Evolutionary conservation across 1,140 invertebrate species (phyloP), one percentile per base, ranked within the genome.

Genomic region (Euura lappo): DNA sequence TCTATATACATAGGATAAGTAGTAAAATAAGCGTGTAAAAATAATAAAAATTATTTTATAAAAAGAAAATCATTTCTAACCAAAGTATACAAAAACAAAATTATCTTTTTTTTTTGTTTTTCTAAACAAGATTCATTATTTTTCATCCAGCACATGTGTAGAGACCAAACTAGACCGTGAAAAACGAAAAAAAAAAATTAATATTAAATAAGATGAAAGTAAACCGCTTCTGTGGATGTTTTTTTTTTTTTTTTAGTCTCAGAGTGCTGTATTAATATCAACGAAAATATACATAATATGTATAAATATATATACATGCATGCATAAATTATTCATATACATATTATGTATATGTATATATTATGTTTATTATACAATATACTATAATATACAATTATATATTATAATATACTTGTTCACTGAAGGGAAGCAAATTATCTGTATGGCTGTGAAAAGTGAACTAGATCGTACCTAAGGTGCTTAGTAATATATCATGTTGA

Each of bases 391-490:
- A 60, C 13, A n/a, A 8, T 11, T 60, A 60, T 51, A 60, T 60
- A 60, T 11, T 6, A 4, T 60, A 28, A 28, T 28, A 73, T 82
- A 80, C 77, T 83, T 80, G 84, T 86, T 87, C 83, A 87, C 85
- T 86, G 83, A 85, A 84, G 85, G 83, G 86, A 86, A 86, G 84
- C 83, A 84, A 86, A 86, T 86, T 85, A 83, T 87, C 83, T 80
- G 85, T 86, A 86, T 86, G 87, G 87, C 87, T 88, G 87, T 88
- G 87, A 88, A 86, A 87, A 87, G 85, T 87, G 85, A 88, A 88
- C 85, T 86, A 86, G 82, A 86, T 84, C 78, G 86, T 86, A 88
- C 85, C 85, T 87, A 87, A 87, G 86, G 85, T 87, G 86, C 86
- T 88, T 86, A 85, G 83, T 85, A 84, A 86, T 84, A 83, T 81